These are phyloP conservation scores for Pogonocichla stellata DNA, from an alignment of 2,113 vertebrate species.

Conservation along the genomic window DNA sequence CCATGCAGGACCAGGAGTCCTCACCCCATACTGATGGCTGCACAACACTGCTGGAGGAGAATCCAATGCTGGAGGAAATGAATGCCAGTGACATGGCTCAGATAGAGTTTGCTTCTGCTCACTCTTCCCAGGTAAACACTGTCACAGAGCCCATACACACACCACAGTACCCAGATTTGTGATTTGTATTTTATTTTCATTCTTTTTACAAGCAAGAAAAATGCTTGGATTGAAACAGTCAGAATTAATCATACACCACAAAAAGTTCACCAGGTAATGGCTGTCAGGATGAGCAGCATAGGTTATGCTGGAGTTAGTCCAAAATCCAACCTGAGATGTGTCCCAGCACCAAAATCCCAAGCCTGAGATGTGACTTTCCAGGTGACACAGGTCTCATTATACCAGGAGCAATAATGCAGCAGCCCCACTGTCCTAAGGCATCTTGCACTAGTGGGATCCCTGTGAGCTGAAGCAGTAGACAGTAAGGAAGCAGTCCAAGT, in stretches of 20 bases:
- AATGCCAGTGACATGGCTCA: not conserved
- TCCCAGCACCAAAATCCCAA: not conserved
- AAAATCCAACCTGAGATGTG: not conserved
- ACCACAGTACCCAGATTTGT: not conserved
- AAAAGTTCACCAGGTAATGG: not conserved
- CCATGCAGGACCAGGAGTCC: not conserved
- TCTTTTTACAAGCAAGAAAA: constrained; percentile 3
- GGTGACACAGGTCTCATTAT: not conserved
- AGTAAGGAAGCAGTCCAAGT: not conserved
- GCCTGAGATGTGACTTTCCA: not conserved
- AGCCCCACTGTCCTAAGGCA: not conserved
- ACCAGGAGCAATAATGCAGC: not conserved
- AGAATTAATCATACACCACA: constrained; percentile 6
- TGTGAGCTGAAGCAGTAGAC: not conserved
- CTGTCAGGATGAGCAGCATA: not conserved
- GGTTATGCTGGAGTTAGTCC: not conserved
- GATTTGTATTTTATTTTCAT: constrained; percentile 21
- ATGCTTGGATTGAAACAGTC: not conserved
- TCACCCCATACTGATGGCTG: not conserved
- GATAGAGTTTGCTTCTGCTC: not conserved
- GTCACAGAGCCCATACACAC: not conserved
- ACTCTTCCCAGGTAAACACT: not conserved
- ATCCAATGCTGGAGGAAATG: not conserved
- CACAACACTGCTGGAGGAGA: not conserved
- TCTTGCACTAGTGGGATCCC: not conserved